Conservation (phyloP, 2,797 vertebrate genomes). For the Garrulus glandarius region DNA sequence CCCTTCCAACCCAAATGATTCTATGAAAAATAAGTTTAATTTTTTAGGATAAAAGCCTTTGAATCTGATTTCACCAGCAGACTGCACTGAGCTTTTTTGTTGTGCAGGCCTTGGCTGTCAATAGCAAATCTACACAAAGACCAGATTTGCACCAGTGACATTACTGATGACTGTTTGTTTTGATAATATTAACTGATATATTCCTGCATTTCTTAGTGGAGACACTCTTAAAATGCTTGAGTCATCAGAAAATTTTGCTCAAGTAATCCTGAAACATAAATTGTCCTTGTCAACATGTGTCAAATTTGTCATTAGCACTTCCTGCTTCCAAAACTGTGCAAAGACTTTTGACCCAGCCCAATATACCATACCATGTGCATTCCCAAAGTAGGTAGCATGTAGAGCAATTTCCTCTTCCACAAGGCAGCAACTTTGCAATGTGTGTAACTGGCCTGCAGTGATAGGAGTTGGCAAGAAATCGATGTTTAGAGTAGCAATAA, state of each 20-base stretch:
- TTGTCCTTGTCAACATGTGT: background rate
- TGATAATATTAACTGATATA: background rate
- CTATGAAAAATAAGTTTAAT: background rate
- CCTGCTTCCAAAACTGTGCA: background rate
- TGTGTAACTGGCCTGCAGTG: background rate
- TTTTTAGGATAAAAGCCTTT: background rate
- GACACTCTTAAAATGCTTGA: background rate
- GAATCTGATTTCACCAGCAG: background rate
- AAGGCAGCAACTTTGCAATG: background rate
- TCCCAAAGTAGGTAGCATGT: background rate
- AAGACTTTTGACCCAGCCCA: background rate
- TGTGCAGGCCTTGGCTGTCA: background rate
- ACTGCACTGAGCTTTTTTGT: background rate
- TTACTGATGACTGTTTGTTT: background rate
- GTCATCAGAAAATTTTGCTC: background rate
- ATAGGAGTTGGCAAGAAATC: background rate
- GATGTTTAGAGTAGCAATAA: background rate
- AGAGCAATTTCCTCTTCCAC: background rate
- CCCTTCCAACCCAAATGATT: background rate
- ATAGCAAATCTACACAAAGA: background rate
- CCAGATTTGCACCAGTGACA: background rate
- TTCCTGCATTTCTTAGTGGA: background rate
- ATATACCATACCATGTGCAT: background rate
- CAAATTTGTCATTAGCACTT: background rate
- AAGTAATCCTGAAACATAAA: background rate